Conservation (phyloP, 2,888 invertebrate genomes). For the Pseudanteris insignis region DNA sequence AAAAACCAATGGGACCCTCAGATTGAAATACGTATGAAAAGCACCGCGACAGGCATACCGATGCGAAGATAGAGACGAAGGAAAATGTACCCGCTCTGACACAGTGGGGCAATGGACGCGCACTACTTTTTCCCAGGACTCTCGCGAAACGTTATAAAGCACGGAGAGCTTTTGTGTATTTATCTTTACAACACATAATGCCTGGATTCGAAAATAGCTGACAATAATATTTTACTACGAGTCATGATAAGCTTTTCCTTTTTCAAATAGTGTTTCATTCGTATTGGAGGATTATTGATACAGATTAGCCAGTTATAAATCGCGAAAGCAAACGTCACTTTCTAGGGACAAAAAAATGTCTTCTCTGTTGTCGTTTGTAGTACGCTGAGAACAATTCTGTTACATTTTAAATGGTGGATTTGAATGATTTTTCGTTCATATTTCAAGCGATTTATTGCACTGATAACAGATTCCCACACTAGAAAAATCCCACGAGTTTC, state of each 20-base stretch:
- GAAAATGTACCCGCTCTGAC: no score
- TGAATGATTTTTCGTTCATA: no score
- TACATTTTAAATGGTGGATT: no score
- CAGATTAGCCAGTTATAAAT: slow-evolving; percentile 16
- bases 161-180: slow-evolving; percentile 40
- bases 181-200: slow-evolving; percentile 33
- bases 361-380: no score
- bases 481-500: no score
- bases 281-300: slow-evolving; percentile 3
- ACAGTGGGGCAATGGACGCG: slow-evolving; percentile 1
- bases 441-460: no score
- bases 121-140: slow-evolving; percentile 38
- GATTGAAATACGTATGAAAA: slow-evolving; percentile 50
- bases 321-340: no score
- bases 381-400: no score
- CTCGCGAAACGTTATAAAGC: slow-evolving; percentile 34
- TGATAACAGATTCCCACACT: no score
- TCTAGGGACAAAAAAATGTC: no score
- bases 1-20: slow-evolving; percentile 50
- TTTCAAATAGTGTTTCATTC: slow-evolving; percentile 21
- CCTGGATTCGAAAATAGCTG: slow-evolving; percentile 20
- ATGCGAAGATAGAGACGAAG: slow-evolving; percentile 14
- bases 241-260: slow-evolving; percentile 23
- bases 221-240: slow-evolving; percentile 26
- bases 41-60: slow-evolving; percentile 32